Base-by-base conservation (phyloP, 1,140 invertebrate genomes). In the Cydia pomonella region DNA sequence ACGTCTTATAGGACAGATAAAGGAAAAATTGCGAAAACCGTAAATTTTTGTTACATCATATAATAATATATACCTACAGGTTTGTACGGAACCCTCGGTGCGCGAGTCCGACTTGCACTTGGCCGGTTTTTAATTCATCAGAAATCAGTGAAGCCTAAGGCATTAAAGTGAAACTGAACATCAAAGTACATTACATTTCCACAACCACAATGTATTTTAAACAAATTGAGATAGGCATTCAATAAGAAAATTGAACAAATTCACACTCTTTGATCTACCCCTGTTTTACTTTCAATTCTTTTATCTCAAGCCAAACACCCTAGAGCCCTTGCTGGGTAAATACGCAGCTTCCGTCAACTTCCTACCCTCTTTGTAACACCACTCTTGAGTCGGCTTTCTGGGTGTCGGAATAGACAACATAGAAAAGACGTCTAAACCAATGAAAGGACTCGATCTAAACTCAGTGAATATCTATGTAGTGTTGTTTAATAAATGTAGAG, bases 161-260 rank as follows among this genome's bases (percentile, higher is more conserved):
- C 25, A 41, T 69, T 41, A 69, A 69, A 69, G 21, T 59, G 29
- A 38, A n/a, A 69, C 64, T 69, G 23, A 64, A 69, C 64, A 69
- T 69, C 64, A 69, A 69, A 69, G 64, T 23, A 59, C 21, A 53
- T 53, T 6, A 53, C 13, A 59, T 23, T 69, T 41, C 12, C 27
- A 69, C 29, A 69, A 21, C 29, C 64, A 18, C 64, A 69, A 69
- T 18, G 64, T 69, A 69, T 18, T 69, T 69, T 69, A 69, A 69
- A 69, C 64, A 69, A 69, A 69, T 33, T 69, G 27, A 69, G 16
- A 69, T 33, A 69, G n/a, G 64, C 64, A 69, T 69, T 33, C 64
- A 69, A 69, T 69, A 33, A 69, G 64, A 69, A 69, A 69, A 69
- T 69, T 69, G 27, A 69, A 69, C 64, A 69, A 69, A 69, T 69